Conservation (phyloP, 30 jellyfish, hydroid and myxozoan species). For the Mastigias papua region DNA sequence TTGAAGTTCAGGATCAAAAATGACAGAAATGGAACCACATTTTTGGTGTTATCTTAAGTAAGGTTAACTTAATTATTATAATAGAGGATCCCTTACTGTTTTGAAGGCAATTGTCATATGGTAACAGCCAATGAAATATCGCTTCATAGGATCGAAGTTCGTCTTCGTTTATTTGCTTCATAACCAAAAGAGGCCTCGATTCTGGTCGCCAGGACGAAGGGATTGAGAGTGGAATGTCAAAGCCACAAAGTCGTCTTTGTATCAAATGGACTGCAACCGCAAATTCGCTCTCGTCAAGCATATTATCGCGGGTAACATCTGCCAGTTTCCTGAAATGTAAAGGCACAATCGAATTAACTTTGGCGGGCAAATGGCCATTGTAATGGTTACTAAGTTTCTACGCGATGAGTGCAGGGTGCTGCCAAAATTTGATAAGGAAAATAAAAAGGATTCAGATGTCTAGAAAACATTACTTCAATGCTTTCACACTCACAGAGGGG, state of each 20-base stretch:
- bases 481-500: no score
- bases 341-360: not conserved
- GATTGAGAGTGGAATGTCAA: constrained; percentile 64
- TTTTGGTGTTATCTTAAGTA: no score
- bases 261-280: constrained; percentile 80
- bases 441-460: no score
- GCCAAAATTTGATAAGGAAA: no score
- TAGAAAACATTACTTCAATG: no score
- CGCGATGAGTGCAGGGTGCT: no score
- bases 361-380: not conserved
- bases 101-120: constrained; percentile 45
- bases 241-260: constrained; percentile 76
- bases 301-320: constrained; percentile 77
- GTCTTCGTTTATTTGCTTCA: constrained; percentile 35
- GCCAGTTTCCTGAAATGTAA: constrained; percentile 72
- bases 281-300: constrained; percentile 84
- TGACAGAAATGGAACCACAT: no score
- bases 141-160: constrained; percentile 60
- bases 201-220: constrained; percentile 41
- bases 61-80: no score
- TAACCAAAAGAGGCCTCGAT: constrained; percentile 59
- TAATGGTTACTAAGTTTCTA: no score
- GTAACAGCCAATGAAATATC: constrained; percentile 54
- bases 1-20: no score
- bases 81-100: no score